A percentile compares a stretch with the other conserved stretches of the same genome.
phyloP scores from a whole-genome alignment of 2,888 invertebrate genomes.

The Fabriciana adippe region DNA sequence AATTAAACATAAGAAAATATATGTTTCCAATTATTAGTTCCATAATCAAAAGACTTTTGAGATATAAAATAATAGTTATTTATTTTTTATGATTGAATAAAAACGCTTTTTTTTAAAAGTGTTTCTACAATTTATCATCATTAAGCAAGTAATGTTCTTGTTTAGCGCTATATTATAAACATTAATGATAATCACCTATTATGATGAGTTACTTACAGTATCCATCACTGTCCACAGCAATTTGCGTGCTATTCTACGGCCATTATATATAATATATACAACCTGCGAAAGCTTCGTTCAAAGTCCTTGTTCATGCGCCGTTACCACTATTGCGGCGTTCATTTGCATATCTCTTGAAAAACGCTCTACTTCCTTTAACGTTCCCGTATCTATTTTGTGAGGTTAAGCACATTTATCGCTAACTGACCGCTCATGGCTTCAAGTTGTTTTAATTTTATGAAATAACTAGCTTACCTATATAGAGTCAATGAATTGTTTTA shows the following conservation, averaged over 20 bases:
- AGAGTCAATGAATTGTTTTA: background rate
- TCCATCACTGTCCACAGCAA: constrained; percentile 18
- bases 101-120: too few species aligned
- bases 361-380: constrained; percentile 24
- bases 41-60: too few species aligned
- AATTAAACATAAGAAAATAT: too few species aligned
- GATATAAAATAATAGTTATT: too few species aligned
- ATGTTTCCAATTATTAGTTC: too few species aligned
- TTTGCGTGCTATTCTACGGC: constrained; percentile 6
- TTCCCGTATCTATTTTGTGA: constrained; percentile 17
- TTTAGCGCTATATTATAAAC: background rate
- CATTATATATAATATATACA: background rate
- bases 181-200: constrained; percentile 7
- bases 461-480: background rate
- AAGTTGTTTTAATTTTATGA: background rate
- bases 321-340: constrained; percentile 15
- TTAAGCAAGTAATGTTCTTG: constrained; percentile 8
- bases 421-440: constrained; percentile 2
- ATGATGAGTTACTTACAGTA: constrained; percentile 13
- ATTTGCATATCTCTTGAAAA: constrained; percentile 28
- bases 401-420: constrained; percentile 9
- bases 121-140: constrained; percentile 2
- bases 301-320: constrained; percentile 12
- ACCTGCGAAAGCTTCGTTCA: constrained; percentile 10
- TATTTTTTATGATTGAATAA: too few species aligned